A percentile compares a stretch with the other conserved stretches of the same genome.
These are phyloP conservation scores for Pachypanchax playfairii DNA, from an alignment of 2,113 vertebrate genomes.

Conservation along the genomic window DNA sequence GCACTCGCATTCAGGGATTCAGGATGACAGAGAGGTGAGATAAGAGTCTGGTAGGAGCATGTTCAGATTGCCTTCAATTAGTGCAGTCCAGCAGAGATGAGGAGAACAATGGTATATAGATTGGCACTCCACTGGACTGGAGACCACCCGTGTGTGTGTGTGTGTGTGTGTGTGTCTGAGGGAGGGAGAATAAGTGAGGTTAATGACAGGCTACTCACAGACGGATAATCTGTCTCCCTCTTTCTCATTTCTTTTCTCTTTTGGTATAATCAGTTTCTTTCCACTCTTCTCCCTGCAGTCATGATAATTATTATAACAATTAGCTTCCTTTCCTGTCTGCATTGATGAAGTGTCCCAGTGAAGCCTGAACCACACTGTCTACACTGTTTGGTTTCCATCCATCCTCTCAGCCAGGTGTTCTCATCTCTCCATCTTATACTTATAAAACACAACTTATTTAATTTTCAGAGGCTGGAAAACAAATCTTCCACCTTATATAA, in stretches of 20 bases:
- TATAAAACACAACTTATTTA: too few relatives aligned
- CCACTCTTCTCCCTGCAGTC: constrained; percentile 56
- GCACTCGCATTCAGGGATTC: neutral
- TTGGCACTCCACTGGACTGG: constrained; percentile 64
- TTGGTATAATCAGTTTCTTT: constrained; percentile 67
- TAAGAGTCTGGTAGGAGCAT: constrained; percentile 54
- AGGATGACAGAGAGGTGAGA: constrained; percentile 39
- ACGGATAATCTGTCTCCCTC: constrained; percentile 57
- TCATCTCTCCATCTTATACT: constrained; percentile 16
- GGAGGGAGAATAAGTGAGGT: constrained; percentile 61
- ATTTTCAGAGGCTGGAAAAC: too few relatives aligned
- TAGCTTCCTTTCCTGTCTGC: constrained; percentile 49
- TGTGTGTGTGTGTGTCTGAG: neutral
- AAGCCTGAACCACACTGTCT: constrained; percentile 18
- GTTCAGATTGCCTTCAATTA: constrained; percentile 69
- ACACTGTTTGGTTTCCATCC: constrained; percentile 1
- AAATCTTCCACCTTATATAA: too few relatives aligned
- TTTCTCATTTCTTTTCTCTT: constrained; percentile 38
- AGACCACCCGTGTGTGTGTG: constrained; percentile 43
- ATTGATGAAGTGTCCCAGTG: constrained; percentile 33
- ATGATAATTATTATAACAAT: constrained; percentile 74
- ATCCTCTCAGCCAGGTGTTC: constrained; percentile 37
- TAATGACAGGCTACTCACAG: constrained; percentile 69
- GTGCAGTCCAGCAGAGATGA: constrained; percentile 50
- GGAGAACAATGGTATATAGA: constrained; percentile 71